Percentiles rank a stretch among this genome's conserved stretches.
Evolutionary conservation across 2,888 invertebrate genomes (phyloP).

Genomic region (Phoenoteleia sp.): DNA sequence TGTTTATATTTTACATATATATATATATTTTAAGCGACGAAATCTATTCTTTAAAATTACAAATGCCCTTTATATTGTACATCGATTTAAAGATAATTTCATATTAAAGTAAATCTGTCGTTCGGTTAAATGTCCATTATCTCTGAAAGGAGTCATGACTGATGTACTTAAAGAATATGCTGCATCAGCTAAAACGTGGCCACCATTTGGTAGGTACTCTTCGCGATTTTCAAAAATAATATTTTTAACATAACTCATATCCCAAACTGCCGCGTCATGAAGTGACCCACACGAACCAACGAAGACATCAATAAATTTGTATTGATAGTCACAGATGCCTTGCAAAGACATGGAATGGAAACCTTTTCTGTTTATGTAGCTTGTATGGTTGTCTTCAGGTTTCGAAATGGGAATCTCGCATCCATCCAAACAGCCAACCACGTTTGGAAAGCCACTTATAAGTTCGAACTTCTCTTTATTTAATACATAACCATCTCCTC

Average conservation of each 20-base stretch:
- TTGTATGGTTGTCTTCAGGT: no score
- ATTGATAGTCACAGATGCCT: background rate
- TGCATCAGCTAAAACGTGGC: background rate
- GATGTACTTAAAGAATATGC: background rate
- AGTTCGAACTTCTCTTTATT: no score
- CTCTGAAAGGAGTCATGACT: background rate
- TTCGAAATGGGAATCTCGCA: no score
- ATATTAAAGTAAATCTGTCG: background rate
- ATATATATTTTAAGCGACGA: background rate
- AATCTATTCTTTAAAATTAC: background rate
- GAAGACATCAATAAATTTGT: conserved; percentile 3
- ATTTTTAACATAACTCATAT: background rate
- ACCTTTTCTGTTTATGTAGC: no score
- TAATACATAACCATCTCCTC: no score
- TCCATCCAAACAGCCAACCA: no score
- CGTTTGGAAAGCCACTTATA: no score
- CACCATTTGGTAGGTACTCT: background rate
- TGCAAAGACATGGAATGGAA: background rate
- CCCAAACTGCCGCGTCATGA: conserved; percentile 12
- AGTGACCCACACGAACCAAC: background rate
- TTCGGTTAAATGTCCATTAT: conserved; percentile 2
- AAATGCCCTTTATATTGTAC: background rate
- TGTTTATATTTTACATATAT: no score
- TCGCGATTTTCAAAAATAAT: background rate
- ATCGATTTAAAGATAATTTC: background rate